These are phyloP conservation scores for Acropora yongei DNA, from an alignment of 64 coral and sea anemone genomes.

Conservation along the genomic window DNA sequence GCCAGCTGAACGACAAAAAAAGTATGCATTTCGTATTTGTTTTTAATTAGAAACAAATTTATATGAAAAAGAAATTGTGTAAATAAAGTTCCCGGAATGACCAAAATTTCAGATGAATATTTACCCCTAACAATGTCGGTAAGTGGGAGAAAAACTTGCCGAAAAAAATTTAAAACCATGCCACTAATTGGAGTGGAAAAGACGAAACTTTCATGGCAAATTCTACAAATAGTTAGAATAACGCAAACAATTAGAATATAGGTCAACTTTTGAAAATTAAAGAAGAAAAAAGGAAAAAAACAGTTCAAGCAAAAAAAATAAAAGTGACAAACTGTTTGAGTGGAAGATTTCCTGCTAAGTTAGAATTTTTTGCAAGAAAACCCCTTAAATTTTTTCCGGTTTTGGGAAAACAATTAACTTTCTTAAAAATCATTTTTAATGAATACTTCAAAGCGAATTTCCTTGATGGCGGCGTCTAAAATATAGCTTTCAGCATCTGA, in stretches of 20 bases:
- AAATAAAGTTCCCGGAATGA: neutral
- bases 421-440: too few species aligned
- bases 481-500: too few species aligned
- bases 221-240: neutral
- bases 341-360: too few species aligned
- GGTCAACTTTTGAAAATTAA: too few species aligned
- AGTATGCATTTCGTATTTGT: neutral
- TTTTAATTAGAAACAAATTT: slow-evolving; percentile 6
- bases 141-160: neutral
- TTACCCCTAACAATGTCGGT: neutral
- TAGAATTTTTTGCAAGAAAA: too few species aligned
- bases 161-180: neutral
- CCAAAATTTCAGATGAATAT: neutral
- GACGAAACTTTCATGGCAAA: neutral
- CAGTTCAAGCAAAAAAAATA: too few species aligned
- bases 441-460: too few species aligned
- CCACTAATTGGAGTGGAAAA: neutral
- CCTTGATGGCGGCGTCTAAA: too few species aligned
- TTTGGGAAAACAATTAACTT: too few species aligned
- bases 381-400: too few species aligned
- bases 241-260: neutral
- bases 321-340: too few species aligned
- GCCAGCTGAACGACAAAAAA: neutral
- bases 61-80: neutral
- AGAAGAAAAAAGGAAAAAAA: too few species aligned